Base-by-base conservation (phyloP, 2,113 vertebrate genomes). In the Odontophorus gujanensis region DNA sequence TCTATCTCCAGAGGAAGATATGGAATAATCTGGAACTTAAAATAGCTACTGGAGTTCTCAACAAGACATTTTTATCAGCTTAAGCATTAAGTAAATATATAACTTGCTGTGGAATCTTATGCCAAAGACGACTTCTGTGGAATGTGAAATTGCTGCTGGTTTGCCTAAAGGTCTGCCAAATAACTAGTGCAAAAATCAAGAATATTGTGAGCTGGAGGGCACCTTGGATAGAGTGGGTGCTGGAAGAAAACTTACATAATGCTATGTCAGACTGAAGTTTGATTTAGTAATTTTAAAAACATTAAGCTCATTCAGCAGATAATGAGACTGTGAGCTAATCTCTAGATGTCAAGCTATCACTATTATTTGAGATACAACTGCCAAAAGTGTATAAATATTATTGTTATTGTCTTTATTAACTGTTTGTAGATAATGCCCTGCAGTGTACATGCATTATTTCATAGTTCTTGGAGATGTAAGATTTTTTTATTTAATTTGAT, bases 261-360 rank as follows among this genome's bases (percentile, higher is more conserved):
- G 68, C 14, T 53, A 5, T 63, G 50, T 85, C 40, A 88, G 62
- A 66, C 48, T 69, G 58, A 94, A 59, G n/a, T 24, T 93, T 11
- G 13, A 82, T 78, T 42, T 80, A 38, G 15, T 55, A 22, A 87
- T 91, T 89, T 93, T 17, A 32, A 94, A 90, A 91, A 36, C 13
- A 76, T 89, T 87, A 81, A 38, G 18, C 25, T 76, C n/a, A n/a
- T 63, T 91, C 26, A 80, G 87, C 81, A 71, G 63, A 58, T 81
- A 79, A 65, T 51, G 61, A 89, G 62, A 32, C 50, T 3, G 1
- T 91, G 47, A 93, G 58, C 32, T 81, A 77, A 89, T 66, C 62
- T 47, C 42, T 89, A 57, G 13, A 67, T 89, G 65, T 74, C 87
- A 93, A 80, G 8, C 17, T 85, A 36, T 63, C 34, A n/a, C 12